Conservation (phyloP, 2,797 vertebrate species). For the Bovichtus diacanthus region DNA sequence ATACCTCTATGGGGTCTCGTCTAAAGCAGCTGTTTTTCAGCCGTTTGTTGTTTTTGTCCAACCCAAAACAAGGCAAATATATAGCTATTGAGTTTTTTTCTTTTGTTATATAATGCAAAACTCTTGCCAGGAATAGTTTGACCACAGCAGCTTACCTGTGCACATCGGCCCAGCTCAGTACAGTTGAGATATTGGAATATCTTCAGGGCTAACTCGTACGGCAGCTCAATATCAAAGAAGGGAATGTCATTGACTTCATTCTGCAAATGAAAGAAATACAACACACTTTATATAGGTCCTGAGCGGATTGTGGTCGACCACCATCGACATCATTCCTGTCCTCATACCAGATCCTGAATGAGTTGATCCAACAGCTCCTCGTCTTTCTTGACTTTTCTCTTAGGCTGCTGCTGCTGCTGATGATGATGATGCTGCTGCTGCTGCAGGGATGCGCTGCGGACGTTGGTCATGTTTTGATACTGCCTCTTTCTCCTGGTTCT, state of each 20-base stretch:
- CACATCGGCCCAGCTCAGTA: conserved; percentile 92
- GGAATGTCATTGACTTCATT: conserved; percentile 97
- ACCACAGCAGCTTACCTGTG: conserved; percentile 87
- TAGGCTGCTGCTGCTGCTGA: conserved; percentile 54
- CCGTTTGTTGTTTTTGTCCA: background rate
- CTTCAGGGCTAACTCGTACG: conserved; percentile 94
- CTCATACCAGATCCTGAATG: conserved; percentile 85
- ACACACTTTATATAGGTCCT: background rate
- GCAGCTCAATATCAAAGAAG: conserved; percentile 95
- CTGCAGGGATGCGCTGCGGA: conserved; percentile 48
- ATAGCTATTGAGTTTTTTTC: background rate
- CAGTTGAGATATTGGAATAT: conserved; percentile 92
- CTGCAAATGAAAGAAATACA: conserved; percentile 74
- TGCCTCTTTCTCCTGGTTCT: conserved; percentile 79
- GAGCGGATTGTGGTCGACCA: background rate
- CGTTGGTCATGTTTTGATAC: conserved; percentile 38
- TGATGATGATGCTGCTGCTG: conserved; percentile 60
- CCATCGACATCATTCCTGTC: background rate
- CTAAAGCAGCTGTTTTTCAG: background rate
- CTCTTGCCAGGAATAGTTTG: accelerated
- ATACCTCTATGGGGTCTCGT: background rate
- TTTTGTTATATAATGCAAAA: background rate
- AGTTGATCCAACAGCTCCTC: conserved; percentile 83
- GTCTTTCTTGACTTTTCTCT: conserved; percentile 60
- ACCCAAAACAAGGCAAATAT: no score